These are phyloP conservation scores for Drosophila subquinaria DNA, from an alignment of 2,888 invertebrate species.

Conservation along the genomic window DNA sequence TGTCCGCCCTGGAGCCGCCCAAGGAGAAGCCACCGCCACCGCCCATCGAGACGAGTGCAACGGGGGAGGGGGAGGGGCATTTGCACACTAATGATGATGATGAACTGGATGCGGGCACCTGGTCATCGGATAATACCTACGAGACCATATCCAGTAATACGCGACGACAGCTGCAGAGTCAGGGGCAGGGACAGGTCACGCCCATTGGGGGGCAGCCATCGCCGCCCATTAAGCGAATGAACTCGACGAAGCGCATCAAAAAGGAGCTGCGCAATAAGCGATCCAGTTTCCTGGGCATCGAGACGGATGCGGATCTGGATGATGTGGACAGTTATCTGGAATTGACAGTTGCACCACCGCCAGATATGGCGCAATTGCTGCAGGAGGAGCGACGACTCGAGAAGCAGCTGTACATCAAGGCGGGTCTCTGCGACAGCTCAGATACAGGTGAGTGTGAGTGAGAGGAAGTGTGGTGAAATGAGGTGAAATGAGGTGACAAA, in stretches of 20 bases:
- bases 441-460: conserved; percentile 86
- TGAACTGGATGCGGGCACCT: conserved; percentile 76
- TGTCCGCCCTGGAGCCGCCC: conserved; percentile 88
- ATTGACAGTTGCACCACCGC: conserved; percentile 90
- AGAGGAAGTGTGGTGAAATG: neutral
- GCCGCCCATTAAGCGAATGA: conserved; percentile 89
- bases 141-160: conserved; percentile 81
- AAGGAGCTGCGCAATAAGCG: conserved; percentile 94
- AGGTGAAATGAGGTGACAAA: conserved; percentile 7
- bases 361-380: conserved; percentile 92
- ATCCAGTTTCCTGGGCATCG: conserved; percentile 94
- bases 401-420: conserved; percentile 91
- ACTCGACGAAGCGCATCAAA: conserved; percentile 93
- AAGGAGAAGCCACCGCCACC: conserved; percentile 95
- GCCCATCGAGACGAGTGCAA: conserved; percentile 85
- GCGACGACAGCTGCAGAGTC: conserved; percentile 47
- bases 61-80: conserved; percentile 16
- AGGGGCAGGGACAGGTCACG: conserved; percentile 17
- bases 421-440: conserved; percentile 89
- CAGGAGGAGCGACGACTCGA: conserved; percentile 92
- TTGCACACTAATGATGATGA: conserved; percentile 44
- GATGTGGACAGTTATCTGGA: conserved; percentile 89
- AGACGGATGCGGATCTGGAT: conserved; percentile 88
- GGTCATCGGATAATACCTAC: conserved; percentile 84
- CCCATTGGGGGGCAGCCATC: conserved; percentile 65